Evolutionary conservation across 2,888 invertebrate genomes (phyloP), one percentile per base, ranked within the genome.

Genomic region (Malthinus flaveolus): DNA sequence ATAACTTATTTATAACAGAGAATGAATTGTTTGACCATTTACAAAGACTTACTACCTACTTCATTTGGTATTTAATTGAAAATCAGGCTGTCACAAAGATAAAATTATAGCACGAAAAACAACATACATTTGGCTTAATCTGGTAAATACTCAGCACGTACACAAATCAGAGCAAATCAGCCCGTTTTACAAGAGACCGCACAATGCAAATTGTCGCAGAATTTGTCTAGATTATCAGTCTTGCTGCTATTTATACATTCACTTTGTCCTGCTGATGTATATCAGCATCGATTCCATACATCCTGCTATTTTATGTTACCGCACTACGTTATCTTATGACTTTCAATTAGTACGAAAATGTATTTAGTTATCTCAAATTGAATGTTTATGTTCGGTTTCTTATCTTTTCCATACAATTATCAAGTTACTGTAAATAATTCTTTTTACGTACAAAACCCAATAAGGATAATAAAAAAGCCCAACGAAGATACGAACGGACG

Each of bases 121-220:
- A 64, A 72, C 73, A 75, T 77, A 74, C 68, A 70, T 76, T 75
- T 69, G 68, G 66, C 73, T 75, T 76, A 76, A 77, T 76, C 77
- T 73, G 75, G 74, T 71, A 71, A 75, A 71, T 68, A 71, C 63
- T 68, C 68, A 70, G 72, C 73, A 73, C 69, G 75, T 75, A 75
- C 74, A 77, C 76, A 76, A 76, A 77, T 77, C 76, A 77, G 73
- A 72, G 59, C 60, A 68, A 67, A 70, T 70, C 70, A 67, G 63
- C 61, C 23, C 59, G 63, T 66, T 62, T 68, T 66, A 71, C 71
- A 73, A 71, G 68, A 74, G 75, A 75, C 75, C 75, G 74, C 74
- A 78, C 76, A 77, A 78, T 77, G 78, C 76, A 77, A 77, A 78
- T 78, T 77, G 78, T 77, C 73, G 71, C 74, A 71, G 76, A 78